phyloP scores from a whole-genome alignment of 2,797 vertebrate genomes.

The Coluber constrictor region DNA sequence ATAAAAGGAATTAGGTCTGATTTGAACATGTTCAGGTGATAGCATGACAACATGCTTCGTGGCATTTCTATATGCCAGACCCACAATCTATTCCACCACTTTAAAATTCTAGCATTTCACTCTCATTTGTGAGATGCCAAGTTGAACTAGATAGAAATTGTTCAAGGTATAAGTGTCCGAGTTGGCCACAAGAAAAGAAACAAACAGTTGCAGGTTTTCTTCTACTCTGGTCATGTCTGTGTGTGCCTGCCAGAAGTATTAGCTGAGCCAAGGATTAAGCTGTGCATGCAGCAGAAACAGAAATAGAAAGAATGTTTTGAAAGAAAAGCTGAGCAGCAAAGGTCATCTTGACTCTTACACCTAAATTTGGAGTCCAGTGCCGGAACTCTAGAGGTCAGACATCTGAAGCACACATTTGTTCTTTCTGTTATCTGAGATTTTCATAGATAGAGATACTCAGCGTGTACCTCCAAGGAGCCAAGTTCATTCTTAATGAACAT shows the following conservation, averaged over 20 bases:
- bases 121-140: not conserved
- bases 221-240: conserved; percentile 25
- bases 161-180: conserved; percentile 8
- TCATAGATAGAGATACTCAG: conserved; percentile 45
- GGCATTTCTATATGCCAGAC: not conserved
- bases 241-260: conserved; percentile 29
- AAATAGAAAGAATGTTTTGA: conserved; percentile 67
- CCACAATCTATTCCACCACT: not conserved
- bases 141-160: conserved; percentile 46
- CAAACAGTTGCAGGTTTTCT: conserved; percentile 18
- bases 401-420: conserved; percentile 64
- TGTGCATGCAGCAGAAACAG: conserved; percentile 48
- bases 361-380: conserved; percentile 58
- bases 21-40: not conserved
- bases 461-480: conserved; percentile 32
- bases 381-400: conserved; percentile 47
- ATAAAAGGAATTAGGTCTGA: not conserved
- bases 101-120: not conserved
- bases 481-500: conserved; percentile 23
- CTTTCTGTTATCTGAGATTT: conserved; percentile 59
- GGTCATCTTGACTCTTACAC: conserved; percentile 52
- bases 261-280: conserved; percentile 40
- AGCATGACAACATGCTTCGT: not conserved
- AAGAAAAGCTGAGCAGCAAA: conserved; percentile 48
- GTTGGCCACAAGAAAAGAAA: conserved; percentile 28